A percentile compares a stretch with the other conserved stretches of the same genome.
Evolutionary conservation across 2,113 vertebrate genomes (phyloP).

Genomic region (Crotalus horridus): DNA sequence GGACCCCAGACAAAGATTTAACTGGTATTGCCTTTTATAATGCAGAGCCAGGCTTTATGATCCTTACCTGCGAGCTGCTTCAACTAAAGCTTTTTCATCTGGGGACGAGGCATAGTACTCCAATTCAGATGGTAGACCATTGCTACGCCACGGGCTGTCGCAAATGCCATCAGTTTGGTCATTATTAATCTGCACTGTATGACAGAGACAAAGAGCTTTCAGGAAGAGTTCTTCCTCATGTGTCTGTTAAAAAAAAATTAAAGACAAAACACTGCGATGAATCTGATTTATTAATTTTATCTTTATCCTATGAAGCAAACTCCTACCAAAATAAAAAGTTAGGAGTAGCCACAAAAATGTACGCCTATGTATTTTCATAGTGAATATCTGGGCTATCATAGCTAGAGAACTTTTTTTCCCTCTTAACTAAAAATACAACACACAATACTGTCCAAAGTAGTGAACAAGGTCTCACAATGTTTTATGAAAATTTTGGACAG

Average conservation of each 20-base stretch:
- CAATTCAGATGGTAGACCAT: constrained; percentile 74
- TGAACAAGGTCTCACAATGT: neutral
- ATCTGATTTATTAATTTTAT: neutral
- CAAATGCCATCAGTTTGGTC: constrained; percentile 77
- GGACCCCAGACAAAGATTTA: neutral
- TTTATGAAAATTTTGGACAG: neutral
- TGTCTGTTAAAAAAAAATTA: constrained; percentile 65
- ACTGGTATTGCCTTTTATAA: neutral
- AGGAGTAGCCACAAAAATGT: neutral
- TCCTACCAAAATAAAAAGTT: neutral
- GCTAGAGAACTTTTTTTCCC: too few species aligned
- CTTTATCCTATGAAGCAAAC: neutral
- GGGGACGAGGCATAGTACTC: constrained; percentile 97
- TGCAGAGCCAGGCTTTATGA: neutral
- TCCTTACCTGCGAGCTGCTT: constrained; percentile 88
- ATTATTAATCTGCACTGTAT: constrained; percentile 93
- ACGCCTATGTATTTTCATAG: neutral
- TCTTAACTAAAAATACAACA: neutral
- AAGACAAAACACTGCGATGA: constrained; percentile 18
- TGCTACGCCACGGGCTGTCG: constrained; percentile 78
- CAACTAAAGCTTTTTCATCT: constrained; percentile 95
- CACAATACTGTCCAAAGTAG: neutral
- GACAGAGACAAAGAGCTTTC: constrained; percentile 93
- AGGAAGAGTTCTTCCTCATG: constrained; percentile 88
- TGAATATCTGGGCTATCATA: neutral